Evolutionary conservation across 2,113 vertebrate species (phyloP).

Genomic region (Psilopsiagon aurifrons): DNA sequence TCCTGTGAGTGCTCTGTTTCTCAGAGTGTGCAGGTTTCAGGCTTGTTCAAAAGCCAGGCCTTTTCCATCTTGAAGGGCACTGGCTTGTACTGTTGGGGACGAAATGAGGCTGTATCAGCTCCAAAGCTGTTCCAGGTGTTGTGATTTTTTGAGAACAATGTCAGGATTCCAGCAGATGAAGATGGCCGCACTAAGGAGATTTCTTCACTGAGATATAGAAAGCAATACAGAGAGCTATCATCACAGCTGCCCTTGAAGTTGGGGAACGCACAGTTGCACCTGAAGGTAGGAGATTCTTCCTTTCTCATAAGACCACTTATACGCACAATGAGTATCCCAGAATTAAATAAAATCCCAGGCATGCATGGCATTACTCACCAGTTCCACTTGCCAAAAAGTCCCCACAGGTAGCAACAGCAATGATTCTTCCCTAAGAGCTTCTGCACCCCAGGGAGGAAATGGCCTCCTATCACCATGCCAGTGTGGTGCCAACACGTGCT

Average conservation of each 20-base stretch:
- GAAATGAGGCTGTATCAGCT: neutral
- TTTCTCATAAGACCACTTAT: neutral
- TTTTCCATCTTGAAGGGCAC: neutral
- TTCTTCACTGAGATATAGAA: neutral
- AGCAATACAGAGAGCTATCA: neutral
- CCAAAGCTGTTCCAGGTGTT: neutral
- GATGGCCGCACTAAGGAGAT: neutral
- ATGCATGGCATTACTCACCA: neutral
- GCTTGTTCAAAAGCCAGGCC: neutral
- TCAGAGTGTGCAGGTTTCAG: neutral
- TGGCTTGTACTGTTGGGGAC: neutral
- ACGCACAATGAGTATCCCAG: neutral
- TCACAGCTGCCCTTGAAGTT: neutral
- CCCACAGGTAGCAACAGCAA: neutral
- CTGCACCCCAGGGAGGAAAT: neutral
- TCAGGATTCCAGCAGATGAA: neutral
- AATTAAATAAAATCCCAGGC: neutral
- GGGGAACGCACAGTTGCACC: neutral
- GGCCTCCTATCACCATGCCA: neutral
- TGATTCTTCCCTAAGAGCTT: neutral
- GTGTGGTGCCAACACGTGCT: fast-evolving
- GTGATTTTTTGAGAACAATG: neutral
- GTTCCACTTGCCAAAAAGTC: neutral
- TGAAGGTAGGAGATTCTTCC: neutral
- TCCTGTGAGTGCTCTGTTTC: neutral